Base-by-base conservation (phyloP, 2,888 invertebrate species). In the Drosophila mettleri region DNA sequence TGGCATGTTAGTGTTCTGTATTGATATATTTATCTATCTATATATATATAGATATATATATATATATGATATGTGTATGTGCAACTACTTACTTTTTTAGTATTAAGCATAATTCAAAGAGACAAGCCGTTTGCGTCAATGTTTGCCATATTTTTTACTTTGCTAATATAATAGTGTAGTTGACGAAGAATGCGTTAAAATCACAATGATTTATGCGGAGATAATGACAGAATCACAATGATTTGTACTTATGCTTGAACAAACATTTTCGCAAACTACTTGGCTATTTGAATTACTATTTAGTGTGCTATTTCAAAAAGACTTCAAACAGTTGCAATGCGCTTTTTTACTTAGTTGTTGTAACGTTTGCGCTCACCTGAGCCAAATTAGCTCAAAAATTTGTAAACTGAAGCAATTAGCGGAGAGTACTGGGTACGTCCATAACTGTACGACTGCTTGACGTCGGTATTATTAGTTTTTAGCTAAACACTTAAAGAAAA, bases 331-430 rank as follows among this genome's bases (percentile, higher is more conserved):
- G 77, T 79, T 86, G 73, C 77, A 80, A 86, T 68, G 71, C 67
- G 63, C 74, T 70, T 62, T 62, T 63, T 60, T 55, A 60, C 31
- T 62, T 54, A 72, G 57, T 74, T 67, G 34, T 74, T 66, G 69
- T 65, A 67, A 69, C 55, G 48, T 72, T 82, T 60, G 69, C 74
- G 63, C 58, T 60, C 59, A 61, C 58, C 48, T 45, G 55, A 68
- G 78, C 54, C 52, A 61, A 59, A 38, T 65, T 52, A 66, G 63
- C 58, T 74, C 39, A 53, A 59, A 66, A 57, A 34, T 49, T 80
- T 88, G 69, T 73, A 77, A 85, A 87, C 82, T 81, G 70, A 85
- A 85, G 85, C 85, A 88, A 85, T 85, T 85, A 74, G 74, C 68
- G 71, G 70, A 70, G 52, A 58, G 88, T 79, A 85, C 69, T 87